Evolutionary conservation across 2,888 invertebrate species (phyloP), one percentile per base, ranked within the genome.

Genomic region (Electrophaes corylata): DNA sequence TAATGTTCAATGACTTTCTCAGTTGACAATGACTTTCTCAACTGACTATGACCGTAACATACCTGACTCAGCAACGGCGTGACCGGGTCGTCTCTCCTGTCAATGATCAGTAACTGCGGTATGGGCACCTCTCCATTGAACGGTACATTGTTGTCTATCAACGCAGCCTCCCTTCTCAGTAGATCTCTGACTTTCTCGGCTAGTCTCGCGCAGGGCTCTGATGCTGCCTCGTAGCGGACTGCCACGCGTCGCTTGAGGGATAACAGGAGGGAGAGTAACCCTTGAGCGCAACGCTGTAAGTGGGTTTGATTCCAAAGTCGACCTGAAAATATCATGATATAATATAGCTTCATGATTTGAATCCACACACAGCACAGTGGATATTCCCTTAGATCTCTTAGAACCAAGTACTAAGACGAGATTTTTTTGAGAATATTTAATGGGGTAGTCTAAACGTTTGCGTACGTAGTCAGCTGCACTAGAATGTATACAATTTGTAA

Each of bases 51-150:
- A 31, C n/a, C n/a, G n/a, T n/a, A n/a, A n/a, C 61, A 43, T 49
- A 94, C 95, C 92, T 97, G 97, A 86, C 97, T 98, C 26, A 99
- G 88, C 53, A 99, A 87, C 0, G 99, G 99, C 0, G 99, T 99
- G 5, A 99, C 96, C 0, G 98, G 97, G 88, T 99, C 99, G 80
- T 97, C 97, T 70, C 97, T 93, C 66, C 99, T 93, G 83, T 99
- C 99, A 33, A 99, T 80, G 62, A 99, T 96, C 29, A 99, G 84
- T 56, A 99, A 84, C 64, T 98, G 89, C 0, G 98, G 96, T 35
- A 95, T 93, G 0, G 96, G 94, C 43, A 93, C 86, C n/a, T 94
- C 94, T 55, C 95, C 95, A n/a, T 96, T 94, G 82, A 96, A 97
- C 0, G 95, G 94, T 52, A 94, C 93, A n/a, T 93, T 93, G 80